A percentile compares a stretch with the other conserved stretches of the same genome.
Evolutionary conservation across 2,113 vertebrate genomes (phyloP).

Genomic region (Leuciscus idus): DNA sequence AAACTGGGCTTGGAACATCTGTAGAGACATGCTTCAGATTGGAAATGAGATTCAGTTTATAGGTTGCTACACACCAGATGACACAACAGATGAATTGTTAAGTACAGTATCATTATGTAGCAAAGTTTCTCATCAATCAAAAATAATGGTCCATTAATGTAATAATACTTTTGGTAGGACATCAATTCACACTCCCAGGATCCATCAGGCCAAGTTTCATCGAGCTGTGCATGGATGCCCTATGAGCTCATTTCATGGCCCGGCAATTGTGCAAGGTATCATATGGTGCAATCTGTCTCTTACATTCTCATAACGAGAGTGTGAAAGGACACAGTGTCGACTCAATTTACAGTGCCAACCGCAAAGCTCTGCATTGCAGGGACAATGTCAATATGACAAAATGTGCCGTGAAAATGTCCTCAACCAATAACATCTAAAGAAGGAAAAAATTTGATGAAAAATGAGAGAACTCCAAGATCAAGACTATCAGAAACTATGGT

Average conservation of each 20-base stretch:
- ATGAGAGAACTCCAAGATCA: neutral
- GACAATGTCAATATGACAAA: neutral
- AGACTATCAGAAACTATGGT: neutral
- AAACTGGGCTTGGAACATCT: slow-evolving; percentile 3
- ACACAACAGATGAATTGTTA: slow-evolving; percentile 19
- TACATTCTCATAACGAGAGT: slow-evolving; percentile 42
- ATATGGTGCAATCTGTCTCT: slow-evolving; percentile 39
- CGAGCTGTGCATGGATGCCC: neutral
- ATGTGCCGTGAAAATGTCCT: neutral
- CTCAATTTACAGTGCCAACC: slow-evolving; percentile 28
- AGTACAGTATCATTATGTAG: neutral
- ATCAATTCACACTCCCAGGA: slow-evolving; percentile 21
- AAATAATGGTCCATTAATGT: neutral
- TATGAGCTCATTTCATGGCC: slow-evolving; percentile 61
- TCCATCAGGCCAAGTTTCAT: neutral
- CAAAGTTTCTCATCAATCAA: slow-evolving; percentile 4
- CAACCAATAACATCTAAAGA: neutral
- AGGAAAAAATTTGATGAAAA: neutral
- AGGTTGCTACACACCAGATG: neutral
- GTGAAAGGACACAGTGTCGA: slow-evolving; percentile 5
- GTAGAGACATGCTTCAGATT: slow-evolving; percentile 5
- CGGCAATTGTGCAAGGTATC: slow-evolving; percentile 2
- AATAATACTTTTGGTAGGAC: neutral
- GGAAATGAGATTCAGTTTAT: neutral
- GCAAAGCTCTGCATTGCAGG: neutral